These are phyloP conservation scores for Callyntrura guangdongensis DNA, from an alignment of 2,888 invertebrate species.

Conservation along the genomic window DNA sequence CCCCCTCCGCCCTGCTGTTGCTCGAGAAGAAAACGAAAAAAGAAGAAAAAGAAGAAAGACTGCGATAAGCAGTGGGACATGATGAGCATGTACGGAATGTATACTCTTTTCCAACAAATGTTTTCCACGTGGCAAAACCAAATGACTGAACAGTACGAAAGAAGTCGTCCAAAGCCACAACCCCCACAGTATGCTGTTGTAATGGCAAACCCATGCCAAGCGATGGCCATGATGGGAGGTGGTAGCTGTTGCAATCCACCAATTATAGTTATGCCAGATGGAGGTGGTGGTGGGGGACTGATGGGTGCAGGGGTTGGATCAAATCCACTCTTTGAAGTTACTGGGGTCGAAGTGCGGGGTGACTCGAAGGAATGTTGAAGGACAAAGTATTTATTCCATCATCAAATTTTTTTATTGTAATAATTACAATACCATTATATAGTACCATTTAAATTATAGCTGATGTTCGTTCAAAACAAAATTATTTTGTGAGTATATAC, in stretches of 20 bases:
- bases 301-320: not conserved
- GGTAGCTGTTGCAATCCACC: not conserved
- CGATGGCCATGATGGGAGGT: not conserved
- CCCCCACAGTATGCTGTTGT: constrained; percentile 61
- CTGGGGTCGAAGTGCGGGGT: constrained; percentile 57
- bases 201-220: constrained; percentile 52
- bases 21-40: constrained; percentile 15
- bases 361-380: too few relatives aligned
- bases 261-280: not conserved
- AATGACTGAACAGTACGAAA: constrained; percentile 56
- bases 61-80: constrained; percentile 60
- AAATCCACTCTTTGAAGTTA: constrained; percentile 70
- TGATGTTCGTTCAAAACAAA: not conserved
- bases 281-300: not conserved
- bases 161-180: constrained; percentile 21
- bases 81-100: constrained; percentile 75
- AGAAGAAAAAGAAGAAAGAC: constrained; percentile 45
- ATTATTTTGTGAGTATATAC: not conserved
- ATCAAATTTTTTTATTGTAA: too few relatives aligned
- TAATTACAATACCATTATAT: too few relatives aligned
- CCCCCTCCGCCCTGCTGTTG: constrained; percentile 57
- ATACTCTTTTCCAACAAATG: constrained; percentile 66
- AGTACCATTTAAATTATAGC: too few relatives aligned
- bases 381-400: too few relatives aligned
- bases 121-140: constrained; percentile 65